Evolutionary conservation across 2,113 vertebrate genomes (phyloP), one percentile per base, ranked within the genome.

Genomic region (Oreochromis niloticus): DNA sequence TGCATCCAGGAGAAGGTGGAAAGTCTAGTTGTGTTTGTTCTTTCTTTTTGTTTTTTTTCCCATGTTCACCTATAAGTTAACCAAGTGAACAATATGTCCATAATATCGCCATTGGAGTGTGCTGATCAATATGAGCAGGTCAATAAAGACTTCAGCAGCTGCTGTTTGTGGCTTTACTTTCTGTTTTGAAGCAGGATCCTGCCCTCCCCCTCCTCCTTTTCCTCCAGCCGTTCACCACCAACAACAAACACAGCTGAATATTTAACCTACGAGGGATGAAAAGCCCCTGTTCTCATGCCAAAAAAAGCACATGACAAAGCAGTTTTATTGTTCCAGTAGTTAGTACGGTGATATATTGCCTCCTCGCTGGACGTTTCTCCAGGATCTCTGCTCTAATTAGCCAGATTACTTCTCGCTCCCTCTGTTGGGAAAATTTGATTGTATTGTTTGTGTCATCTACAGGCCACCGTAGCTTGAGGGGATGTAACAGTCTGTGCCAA

Each of bases 221-320:
- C 83, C 54, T 43, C 34, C 73, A 19, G 79, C 82, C 22, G 6
- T 81, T 79, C 73, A 52, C 57, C 19, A 80, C 9, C 80, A 55
- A 82, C 85, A 86, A 88, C 89, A 86, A 85, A 81, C 78, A 52
- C 73, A 71, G 71, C 86, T 86, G 85, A 90, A 90, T 89, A 87
- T 94, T 91, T 90, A 90, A 92, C 85, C 75, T 63, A 9, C 3
- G 10, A 85, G 52, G 36, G 55, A 91, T 79, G 61, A 91, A 88
- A 88, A 90, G 54, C 24, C 39, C 52, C 87, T 48, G 59, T 80
- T 86, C 80, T 87, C 61, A 4, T 73, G 93, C 92, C 92, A 91
- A 85, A 88, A 87, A 92, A 93, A 93, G 54, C 80, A 85, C 90
- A 92, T 90, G 91, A 93, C 90, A 83, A 91, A 92, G 92, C 93